phyloP scores from a whole-genome alignment of 2,797 vertebrate species.

The Microcaecilia unicolor region DNA sequence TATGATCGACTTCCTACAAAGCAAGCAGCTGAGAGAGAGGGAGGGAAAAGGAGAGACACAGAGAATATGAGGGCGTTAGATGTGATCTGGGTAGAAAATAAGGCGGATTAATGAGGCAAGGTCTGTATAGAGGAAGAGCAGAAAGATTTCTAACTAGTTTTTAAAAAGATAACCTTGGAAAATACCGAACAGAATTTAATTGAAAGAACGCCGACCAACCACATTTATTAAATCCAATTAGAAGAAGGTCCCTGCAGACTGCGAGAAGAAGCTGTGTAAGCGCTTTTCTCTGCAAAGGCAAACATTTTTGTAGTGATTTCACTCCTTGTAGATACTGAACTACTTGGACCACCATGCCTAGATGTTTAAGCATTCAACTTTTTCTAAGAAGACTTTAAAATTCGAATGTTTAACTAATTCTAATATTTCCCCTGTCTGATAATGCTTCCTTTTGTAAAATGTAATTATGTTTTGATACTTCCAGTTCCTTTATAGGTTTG shows the following conservation, averaged over 20 bases:
- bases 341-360: too few relatives aligned
- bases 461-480: too few relatives aligned
- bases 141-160: neutral
- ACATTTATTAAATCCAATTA: conserved; percentile 47
- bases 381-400: too few relatives aligned
- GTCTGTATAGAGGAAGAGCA: neutral
- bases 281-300: conserved; percentile 18
- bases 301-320: too few relatives aligned
- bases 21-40: neutral
- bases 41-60: neutral
- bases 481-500: too few relatives aligned
- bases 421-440: too few relatives aligned
- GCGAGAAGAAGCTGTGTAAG: conserved; percentile 16
- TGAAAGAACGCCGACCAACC: conserved; percentile 22
- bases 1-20: conserved; percentile 48
- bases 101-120: neutral
- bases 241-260: conserved; percentile 23
- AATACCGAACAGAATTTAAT: conserved; percentile 32
- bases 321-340: too few relatives aligned
- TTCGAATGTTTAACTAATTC: too few relatives aligned
- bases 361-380: too few relatives aligned
- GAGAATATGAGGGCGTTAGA: neutral
- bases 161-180: conserved; percentile 31
- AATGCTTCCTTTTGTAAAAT: too few relatives aligned
- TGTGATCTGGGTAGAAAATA: neutral